phyloP scores from a whole-genome alignment of 2,797 vertebrate species.

The Aeoliscus strigatus region DNA sequence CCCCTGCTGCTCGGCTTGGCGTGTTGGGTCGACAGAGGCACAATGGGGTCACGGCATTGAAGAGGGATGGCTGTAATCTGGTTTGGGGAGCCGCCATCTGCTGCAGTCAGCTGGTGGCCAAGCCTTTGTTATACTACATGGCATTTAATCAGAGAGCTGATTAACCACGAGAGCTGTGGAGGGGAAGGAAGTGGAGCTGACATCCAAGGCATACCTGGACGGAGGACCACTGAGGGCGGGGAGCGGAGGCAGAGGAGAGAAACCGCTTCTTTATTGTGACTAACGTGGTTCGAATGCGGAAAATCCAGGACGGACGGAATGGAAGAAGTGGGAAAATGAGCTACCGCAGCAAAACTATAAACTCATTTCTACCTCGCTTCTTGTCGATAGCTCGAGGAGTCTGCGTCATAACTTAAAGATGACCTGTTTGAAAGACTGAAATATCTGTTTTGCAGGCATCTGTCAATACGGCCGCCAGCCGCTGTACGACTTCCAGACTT shows the following conservation, averaged over 20 bases:
- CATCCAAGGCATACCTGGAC: slow-evolving; percentile 31
- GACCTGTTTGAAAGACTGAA: slow-evolving; percentile 60
- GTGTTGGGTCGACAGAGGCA: slow-evolving; percentile 33
- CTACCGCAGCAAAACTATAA: no score
- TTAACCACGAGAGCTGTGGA: slow-evolving; percentile 31
- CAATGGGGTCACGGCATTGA: slow-evolving; percentile 72
- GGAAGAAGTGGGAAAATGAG: no score
- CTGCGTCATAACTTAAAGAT: slow-evolving; percentile 62
- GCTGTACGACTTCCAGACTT: slow-evolving; percentile 55
- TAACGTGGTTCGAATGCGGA: no score
- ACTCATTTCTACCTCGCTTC: slow-evolving; percentile 8
- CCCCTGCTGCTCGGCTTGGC: slow-evolving; percentile 17
- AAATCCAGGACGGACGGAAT: no score
- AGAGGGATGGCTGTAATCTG: slow-evolving; percentile 76
- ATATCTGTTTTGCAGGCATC: slow-evolving; percentile 49
- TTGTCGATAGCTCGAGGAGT: slow-evolving; percentile 23
- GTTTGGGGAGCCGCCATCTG: slow-evolving; percentile 72
- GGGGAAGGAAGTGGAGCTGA: slow-evolving; percentile 11
- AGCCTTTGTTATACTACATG: slow-evolving; percentile 52
- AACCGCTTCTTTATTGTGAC: no score
- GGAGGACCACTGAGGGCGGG: slow-evolving; percentile 13
- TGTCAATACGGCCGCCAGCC: slow-evolving; percentile 41
- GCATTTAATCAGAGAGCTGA: slow-evolving; percentile 61
- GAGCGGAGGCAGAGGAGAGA: slow-evolving; percentile 1
- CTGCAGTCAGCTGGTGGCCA: slow-evolving; percentile 72